Evolutionary conservation across 1,140 invertebrate species (phyloP).

Genomic region (Melitaea cinxia): DNA sequence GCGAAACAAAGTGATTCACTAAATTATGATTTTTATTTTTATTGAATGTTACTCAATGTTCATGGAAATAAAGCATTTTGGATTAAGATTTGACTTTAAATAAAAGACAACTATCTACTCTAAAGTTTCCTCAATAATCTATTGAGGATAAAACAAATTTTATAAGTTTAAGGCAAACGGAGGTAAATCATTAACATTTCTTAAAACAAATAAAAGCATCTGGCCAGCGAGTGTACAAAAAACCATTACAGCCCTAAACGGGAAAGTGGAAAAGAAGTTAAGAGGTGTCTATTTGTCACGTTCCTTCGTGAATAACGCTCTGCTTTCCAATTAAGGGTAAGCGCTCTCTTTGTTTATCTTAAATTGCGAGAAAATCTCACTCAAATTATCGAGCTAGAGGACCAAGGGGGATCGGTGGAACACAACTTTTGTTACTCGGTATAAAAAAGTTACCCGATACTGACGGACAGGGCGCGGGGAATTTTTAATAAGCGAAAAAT

Average conservation of each 20-base stretch:
- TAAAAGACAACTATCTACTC: not conserved
- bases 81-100: no score
- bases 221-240: constrained; percentile 63
- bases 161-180: constrained; percentile 15
- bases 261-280: constrained; percentile 80
- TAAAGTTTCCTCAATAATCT: not conserved
- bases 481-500: constrained; percentile 82
- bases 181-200: constrained; percentile 65
- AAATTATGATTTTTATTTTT: no score
- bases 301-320: constrained; percentile 78
- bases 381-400: constrained; percentile 79
- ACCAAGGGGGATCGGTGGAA: constrained; percentile 72
- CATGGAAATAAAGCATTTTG: no score
- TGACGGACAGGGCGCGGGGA: constrained; percentile 71
- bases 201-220: constrained; percentile 72
- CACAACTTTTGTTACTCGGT: constrained; percentile 73
- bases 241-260: constrained; percentile 74
- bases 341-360: constrained; percentile 81
- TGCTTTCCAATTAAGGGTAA: constrained; percentile 82
- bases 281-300: constrained; percentile 82
- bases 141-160: constrained; percentile 12
- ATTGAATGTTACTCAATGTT: no score
- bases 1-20: no score
- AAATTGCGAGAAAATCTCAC: constrained; percentile 82
- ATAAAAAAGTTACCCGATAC: constrained; percentile 76